A percentile compares a stretch with the other conserved stretches of the same genome.
phyloP scores from a whole-genome alignment of 2,888 invertebrate species.

The Mechanitis messenoides region DNA sequence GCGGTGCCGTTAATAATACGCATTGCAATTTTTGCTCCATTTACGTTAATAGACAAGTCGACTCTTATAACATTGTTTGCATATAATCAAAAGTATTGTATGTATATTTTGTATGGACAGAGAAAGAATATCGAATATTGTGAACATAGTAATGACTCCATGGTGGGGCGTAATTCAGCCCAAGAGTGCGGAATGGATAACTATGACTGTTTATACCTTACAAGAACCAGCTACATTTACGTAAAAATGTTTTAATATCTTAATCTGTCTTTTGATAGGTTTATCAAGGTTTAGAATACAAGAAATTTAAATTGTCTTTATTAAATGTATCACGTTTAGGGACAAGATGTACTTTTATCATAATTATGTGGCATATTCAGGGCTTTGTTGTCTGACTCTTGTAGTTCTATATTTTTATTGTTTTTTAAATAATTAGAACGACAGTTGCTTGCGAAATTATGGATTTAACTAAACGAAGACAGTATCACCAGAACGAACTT shows the following conservation, averaged over 20 bases:
- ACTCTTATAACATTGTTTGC: too few species aligned
- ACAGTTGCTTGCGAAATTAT: conserved; percentile 64
- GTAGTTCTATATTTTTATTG: neutral
- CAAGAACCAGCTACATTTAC: conserved; percentile 69
- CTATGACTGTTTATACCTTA: conserved; percentile 66
- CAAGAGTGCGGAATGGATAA: conserved; percentile 61
- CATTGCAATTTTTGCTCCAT: too few species aligned
- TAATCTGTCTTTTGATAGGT: neutral
- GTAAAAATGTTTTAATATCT: conserved; percentile 39
- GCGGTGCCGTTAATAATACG: too few species aligned
- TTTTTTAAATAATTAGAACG: conserved; percentile 40
- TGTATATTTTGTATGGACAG: conserved; percentile 39
- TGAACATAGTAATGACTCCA: conserved; percentile 69
- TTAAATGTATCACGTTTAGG: too few species aligned
- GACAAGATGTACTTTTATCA: too few species aligned
- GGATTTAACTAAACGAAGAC: conserved; percentile 58
- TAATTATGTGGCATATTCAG: too few species aligned
- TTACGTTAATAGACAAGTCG: too few species aligned
- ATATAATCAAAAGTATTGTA: neutral
- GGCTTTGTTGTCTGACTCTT: too few species aligned
- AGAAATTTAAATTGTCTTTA: too few species aligned
- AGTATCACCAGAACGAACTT: conserved; percentile 58
- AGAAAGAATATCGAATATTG: conserved; percentile 65
- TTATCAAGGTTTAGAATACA: too few species aligned
- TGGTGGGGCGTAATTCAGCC: conserved; percentile 69